Percentiles rank a stretch among this genome's conserved stretches.
phyloP scores from a whole-genome alignment of 1,140 invertebrate genomes.

The Lucilia sericata region DNA sequence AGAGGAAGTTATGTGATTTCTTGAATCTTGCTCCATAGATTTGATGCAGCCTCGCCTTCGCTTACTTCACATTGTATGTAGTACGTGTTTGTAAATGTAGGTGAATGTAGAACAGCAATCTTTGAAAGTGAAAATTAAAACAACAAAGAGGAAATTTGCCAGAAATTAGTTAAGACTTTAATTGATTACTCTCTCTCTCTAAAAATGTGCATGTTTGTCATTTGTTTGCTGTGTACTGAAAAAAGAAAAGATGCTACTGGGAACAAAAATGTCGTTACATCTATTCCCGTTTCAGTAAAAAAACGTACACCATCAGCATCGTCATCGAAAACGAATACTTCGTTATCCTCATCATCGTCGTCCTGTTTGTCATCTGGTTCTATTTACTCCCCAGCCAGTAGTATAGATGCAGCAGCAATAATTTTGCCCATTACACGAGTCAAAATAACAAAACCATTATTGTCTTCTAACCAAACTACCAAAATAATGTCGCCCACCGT shows the following conservation, averaged over 20 bases:
- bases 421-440: conserved; percentile 11
- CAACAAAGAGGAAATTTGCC: not conserved
- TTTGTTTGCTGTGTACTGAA: conserved; percentile 49
- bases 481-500: conserved; percentile 43
- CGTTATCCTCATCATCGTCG: conserved; percentile 41
- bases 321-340: conserved; percentile 42
- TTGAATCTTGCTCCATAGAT: not conserved
- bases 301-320: conserved; percentile 47
- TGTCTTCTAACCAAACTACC: not conserved
- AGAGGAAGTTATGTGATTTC: too few species aligned
- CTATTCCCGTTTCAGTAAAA: conserved; percentile 43
- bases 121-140: not conserved
- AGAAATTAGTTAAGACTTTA: not conserved
- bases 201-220: conserved; percentile 51
- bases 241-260: conserved; percentile 48
- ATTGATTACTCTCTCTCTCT: not conserved
- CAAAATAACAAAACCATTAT: conserved; percentile 3
- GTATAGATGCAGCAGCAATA: conserved; percentile 19
- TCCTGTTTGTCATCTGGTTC: conserved; percentile 38
- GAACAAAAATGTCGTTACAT: conserved; percentile 44
- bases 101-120: too few species aligned
- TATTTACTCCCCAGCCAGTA: conserved; percentile 14
- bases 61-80: not conserved
- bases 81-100: too few species aligned
- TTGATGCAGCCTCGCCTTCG: not conserved